phyloP scores from a whole-genome alignment of 2,113 vertebrate species.

The Larimichthys polyactis region DNA sequence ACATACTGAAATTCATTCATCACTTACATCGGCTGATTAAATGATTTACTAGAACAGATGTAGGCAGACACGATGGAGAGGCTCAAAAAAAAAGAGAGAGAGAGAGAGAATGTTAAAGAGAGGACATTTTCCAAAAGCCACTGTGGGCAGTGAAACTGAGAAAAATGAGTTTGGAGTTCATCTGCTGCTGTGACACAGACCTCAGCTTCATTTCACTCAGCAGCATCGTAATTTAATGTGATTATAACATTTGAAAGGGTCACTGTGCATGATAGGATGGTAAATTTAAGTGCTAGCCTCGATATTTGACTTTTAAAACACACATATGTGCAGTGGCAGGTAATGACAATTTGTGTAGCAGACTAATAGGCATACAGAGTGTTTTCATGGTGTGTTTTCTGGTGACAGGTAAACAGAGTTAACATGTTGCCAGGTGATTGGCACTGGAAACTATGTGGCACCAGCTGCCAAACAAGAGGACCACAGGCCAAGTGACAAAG shows the following conservation, averaged over 20 bases:
- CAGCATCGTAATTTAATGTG: slow-evolving; percentile 21
- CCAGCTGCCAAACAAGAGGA: slow-evolving; percentile 18
- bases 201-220: slow-evolving; percentile 23
- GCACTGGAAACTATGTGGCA: slow-evolving; percentile 28
- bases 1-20: slow-evolving; percentile 47
- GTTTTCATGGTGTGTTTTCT: background rate
- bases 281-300: slow-evolving; percentile 1
- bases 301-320: slow-evolving; percentile 25
- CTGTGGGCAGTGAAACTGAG: slow-evolving; percentile 25
- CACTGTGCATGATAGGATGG: slow-evolving; percentile 17
- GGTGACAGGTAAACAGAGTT: slow-evolving; percentile 1
- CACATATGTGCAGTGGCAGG: background rate
- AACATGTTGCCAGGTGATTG: slow-evolving; percentile 13
- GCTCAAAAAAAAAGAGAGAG: background rate
- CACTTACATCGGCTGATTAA: slow-evolving; percentile 53
- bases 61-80: slow-evolving; percentile 16
- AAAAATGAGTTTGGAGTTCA: slow-evolving; percentile 32
- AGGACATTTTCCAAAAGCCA: slow-evolving; percentile 6
- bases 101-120: background rate
- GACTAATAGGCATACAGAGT: background rate
- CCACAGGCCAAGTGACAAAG: background rate
- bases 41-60: slow-evolving; percentile 52
- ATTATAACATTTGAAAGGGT: slow-evolving; percentile 15
- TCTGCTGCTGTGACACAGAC: background rate
- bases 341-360: background rate